Percentiles rank a stretch among this genome's conserved stretches.
phyloP scores from a whole-genome alignment of 2,113 vertebrate species.

The Cairina moschata region DNA sequence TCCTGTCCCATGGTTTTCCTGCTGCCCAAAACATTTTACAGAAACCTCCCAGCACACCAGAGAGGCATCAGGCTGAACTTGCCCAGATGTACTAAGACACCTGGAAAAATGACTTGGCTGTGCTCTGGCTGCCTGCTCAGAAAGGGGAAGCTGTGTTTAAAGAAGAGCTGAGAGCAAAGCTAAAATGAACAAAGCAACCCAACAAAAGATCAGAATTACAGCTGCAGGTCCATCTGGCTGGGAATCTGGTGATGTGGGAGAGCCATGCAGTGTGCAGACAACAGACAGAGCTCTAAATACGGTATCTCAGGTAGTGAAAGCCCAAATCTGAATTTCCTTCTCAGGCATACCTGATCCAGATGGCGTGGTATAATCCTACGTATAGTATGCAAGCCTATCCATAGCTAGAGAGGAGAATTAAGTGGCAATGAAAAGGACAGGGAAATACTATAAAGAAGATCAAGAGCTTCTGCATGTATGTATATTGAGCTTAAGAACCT shows the following conservation, averaged over 20 bases:
- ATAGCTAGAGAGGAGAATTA: not conserved
- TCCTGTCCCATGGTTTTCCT: not conserved
- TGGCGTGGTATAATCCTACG: not conserved
- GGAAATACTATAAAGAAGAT: not conserved
- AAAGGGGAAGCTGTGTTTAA: not conserved
- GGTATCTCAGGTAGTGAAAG: not conserved
- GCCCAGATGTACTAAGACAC: not conserved
- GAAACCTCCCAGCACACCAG: not conserved
- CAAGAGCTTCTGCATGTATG: fast-evolving
- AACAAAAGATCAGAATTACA: not conserved
- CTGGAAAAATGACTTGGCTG: not conserved
- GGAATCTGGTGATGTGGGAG: not conserved
- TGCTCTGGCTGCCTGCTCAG: not conserved
- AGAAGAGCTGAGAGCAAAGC: not conserved
- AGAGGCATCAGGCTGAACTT: not conserved
- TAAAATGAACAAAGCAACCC: not conserved
- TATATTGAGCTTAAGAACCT: not conserved
- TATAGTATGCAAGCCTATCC: not conserved
- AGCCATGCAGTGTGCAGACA: not conserved
- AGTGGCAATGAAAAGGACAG: not conserved
- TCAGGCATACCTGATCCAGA: not conserved
- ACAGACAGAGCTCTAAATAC: not conserved
- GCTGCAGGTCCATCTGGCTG: not conserved
- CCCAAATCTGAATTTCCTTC: not conserved
- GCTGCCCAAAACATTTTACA: not conserved